Percentiles rank a stretch among this genome's conserved stretches.
Conservation (phyloP, 2,888 invertebrate species). For the Thelaira solivaga region DNA sequence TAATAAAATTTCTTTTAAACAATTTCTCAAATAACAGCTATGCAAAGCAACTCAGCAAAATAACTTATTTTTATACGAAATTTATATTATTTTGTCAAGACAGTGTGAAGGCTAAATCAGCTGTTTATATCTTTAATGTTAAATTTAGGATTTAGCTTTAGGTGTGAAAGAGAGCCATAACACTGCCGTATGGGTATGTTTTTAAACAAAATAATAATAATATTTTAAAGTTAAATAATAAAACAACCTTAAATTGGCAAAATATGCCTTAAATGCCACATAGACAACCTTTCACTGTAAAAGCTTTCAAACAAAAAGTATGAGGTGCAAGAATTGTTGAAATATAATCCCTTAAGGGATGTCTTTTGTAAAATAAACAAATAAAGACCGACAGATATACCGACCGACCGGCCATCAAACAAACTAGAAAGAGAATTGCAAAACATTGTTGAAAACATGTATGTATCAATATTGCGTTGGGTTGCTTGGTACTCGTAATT, state of each 20-base stretch:
- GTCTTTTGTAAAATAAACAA: constrained; percentile 22
- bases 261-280: constrained; percentile 32
- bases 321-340: constrained; percentile 14
- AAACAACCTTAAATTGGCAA: constrained; percentile 37
- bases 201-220: neutral
- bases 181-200: neutral
- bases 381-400: neutral
- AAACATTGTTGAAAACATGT: constrained; percentile 25
- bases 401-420: neutral
- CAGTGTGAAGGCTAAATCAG: no score
- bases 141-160: no score
- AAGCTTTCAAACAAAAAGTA: neutral
- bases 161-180: no score
- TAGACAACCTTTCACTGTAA: neutral
- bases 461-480: constrained; percentile 49
- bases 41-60: no score
- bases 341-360: constrained; percentile 58
- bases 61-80: no score
- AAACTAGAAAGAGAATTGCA: constrained; percentile 13
- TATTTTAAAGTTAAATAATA: no score
- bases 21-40: no score
- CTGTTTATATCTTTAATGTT: no score
- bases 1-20: no score
- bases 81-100: no score
- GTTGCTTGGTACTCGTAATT: neutral